A percentile compares a stretch with the other conserved stretches of the same genome.
These are phyloP conservation scores for Vidua chalybeata DNA, from an alignment of 2,113 vertebrate genomes.

Conservation along the genomic window DNA sequence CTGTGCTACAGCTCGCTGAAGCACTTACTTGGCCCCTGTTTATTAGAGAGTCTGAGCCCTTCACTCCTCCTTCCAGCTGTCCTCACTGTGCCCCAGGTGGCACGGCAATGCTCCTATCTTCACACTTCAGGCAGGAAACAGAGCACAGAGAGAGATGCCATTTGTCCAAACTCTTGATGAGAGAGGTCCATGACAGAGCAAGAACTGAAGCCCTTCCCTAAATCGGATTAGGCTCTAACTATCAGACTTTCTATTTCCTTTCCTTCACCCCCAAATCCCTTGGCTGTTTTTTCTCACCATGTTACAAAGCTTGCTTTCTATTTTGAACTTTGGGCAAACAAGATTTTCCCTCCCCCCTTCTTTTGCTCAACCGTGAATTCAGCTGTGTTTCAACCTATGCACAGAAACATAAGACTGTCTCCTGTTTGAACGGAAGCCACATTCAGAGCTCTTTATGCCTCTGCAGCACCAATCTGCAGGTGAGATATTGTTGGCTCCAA, in stretches of 20 bases:
- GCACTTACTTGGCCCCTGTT: slow-evolving; percentile 58
- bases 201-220: slow-evolving; percentile 25
- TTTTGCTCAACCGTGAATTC: neutral
- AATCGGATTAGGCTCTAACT: slow-evolving; percentile 29
- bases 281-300: neutral
- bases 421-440: neutral
- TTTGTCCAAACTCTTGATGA: slow-evolving; percentile 47
- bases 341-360: neutral
- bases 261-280: slow-evolving; percentile 8
- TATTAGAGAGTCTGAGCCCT: slow-evolving; percentile 46
- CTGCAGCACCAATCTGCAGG: neutral
- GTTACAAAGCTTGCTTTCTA: neutral
- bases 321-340: neutral
- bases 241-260: slow-evolving; percentile 22
- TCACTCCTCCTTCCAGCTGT: slow-evolving; percentile 61
- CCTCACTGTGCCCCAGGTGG: slow-evolving; percentile 59
- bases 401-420: neutral
- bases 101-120: slow-evolving; percentile 47
- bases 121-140: slow-evolving; percentile 64
- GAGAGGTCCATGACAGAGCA: slow-evolving; percentile 26
- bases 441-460: neutral
- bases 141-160: slow-evolving; percentile 56
- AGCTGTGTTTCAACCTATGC: neutral
- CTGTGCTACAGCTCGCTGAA: slow-evolving; percentile 59
- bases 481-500: neutral